Conservation (phyloP, 1,140 invertebrate species). For the Cyphomyrmex costatus region DNA sequence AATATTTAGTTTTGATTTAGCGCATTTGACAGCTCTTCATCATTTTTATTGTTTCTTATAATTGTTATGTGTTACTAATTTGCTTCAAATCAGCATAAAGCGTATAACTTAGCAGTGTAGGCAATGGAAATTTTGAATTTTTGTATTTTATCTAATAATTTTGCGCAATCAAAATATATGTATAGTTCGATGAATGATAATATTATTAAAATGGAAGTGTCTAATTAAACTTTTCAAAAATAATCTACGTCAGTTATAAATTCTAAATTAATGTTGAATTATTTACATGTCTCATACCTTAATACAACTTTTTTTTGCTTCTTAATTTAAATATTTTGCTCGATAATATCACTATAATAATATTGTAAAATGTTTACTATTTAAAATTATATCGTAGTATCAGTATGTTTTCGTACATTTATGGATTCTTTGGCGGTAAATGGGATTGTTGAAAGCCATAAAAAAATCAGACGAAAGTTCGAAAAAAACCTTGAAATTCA, state of each 20-base stretch:
- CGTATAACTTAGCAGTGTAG: background rate
- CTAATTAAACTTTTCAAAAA: background rate
- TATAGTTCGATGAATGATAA: background rate
- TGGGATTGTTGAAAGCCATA: background rate
- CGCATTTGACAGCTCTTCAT: no score
- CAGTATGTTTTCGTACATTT: background rate
- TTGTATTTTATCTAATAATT: background rate
- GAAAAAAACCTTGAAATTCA: slow-evolving; percentile 9
- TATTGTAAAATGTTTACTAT: background rate
- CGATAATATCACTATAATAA: background rate
- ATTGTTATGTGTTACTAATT: background rate
- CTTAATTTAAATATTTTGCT: background rate
- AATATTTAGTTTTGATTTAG: no score
- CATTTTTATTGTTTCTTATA: background rate
- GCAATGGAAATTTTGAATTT: background rate
- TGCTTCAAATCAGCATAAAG: background rate
- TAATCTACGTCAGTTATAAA: background rate
- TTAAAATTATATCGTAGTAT: background rate
- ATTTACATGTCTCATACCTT: background rate
- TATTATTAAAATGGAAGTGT: background rate
- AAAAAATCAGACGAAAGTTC: slow-evolving; percentile 53
- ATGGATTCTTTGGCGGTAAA: background rate
- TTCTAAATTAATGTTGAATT: background rate
- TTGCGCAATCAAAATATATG: background rate
- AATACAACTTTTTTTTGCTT: background rate